Conservation (phyloP, 2,113 vertebrate species). For the Platichthys stellatus region DNA sequence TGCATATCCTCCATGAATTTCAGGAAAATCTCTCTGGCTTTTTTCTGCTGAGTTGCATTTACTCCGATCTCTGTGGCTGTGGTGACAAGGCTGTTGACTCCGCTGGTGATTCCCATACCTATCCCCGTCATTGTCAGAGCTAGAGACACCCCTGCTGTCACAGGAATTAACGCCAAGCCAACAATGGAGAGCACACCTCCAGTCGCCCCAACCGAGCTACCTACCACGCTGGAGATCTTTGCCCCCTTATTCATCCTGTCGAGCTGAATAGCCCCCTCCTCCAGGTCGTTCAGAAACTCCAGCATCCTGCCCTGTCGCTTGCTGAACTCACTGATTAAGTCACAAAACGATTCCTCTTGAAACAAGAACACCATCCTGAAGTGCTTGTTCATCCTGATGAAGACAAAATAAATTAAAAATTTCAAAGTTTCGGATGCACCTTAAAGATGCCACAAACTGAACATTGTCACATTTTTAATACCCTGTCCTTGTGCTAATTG, state of each 20-base stretch:
- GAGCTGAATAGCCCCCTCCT: conserved; percentile 38
- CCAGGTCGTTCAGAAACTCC: conserved; percentile 33
- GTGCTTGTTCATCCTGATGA: conserved; percentile 42
- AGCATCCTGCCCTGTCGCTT: conserved; percentile 38
- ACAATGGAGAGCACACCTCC: conserved; percentile 64
- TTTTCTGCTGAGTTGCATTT: conserved; percentile 26
- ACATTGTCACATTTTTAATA: not conserved
- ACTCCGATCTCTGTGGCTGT: conserved; percentile 49
- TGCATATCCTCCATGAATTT: conserved; percentile 60
- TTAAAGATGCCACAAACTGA: too few species aligned
- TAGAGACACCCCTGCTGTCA: conserved; percentile 62
- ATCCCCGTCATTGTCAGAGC: conserved; percentile 43
- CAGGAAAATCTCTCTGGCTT: conserved; percentile 38
- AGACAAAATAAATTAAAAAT: not conserved
- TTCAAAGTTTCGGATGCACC: too few species aligned
- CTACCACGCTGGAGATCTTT: conserved; percentile 68
- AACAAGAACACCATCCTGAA: conserved; percentile 61
- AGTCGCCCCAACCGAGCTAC: conserved; percentile 60
- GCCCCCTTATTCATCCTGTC: conserved; percentile 62
- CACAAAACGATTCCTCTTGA: not conserved
- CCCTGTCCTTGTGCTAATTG: not conserved
- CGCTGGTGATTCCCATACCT: conserved; percentile 55
- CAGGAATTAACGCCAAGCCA: conserved; percentile 61
- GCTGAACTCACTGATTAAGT: conserved; percentile 45
- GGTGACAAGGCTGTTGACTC: conserved; percentile 49